phyloP scores from a whole-genome alignment of 2,888 invertebrate species.

The Drosophila mimica region DNA sequence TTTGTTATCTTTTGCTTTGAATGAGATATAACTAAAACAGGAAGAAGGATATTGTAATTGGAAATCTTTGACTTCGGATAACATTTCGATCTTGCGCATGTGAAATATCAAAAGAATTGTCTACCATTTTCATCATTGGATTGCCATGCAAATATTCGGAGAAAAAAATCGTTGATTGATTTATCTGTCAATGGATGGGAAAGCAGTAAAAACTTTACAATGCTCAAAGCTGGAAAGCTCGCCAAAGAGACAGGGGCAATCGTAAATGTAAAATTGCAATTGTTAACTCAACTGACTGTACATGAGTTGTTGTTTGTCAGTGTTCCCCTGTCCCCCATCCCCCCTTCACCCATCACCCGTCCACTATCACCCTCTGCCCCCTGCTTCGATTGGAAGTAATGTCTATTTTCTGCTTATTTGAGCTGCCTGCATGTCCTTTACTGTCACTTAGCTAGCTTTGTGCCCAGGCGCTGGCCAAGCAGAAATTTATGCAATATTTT shows the following conservation, averaged over 20 bases:
- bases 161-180: conserved; percentile 65
- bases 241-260: conserved; percentile 23
- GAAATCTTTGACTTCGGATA: conserved; percentile 66
- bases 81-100: conserved; percentile 36
- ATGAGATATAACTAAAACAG: conserved; percentile 43
- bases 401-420: conserved; percentile 50
- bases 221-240: conserved; percentile 38
- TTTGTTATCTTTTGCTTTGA: conserved; percentile 59
- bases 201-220: conserved; percentile 51
- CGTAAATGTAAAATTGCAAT: conserved; percentile 67
- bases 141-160: conserved; percentile 15
- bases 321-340: not conserved
- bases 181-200: conserved; percentile 70
- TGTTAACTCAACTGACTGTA: conserved; percentile 69
- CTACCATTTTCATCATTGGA: conserved; percentile 10
- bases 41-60: conserved; percentile 68
- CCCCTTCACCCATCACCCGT: not conserved
- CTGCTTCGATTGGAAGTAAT: not conserved
- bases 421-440: conserved; percentile 52
- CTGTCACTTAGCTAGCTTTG: conserved; percentile 58
- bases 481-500: conserved; percentile 65
- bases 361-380: not conserved
- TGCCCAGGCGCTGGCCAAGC: conserved; percentile 28
- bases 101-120: conserved; percentile 1
- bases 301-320: conserved; percentile 38